Percentiles rank a stretch among this genome's conserved stretches.
phyloP scores from a whole-genome alignment of 2,113 vertebrate species.

The Lepidothrix coronata region DNA sequence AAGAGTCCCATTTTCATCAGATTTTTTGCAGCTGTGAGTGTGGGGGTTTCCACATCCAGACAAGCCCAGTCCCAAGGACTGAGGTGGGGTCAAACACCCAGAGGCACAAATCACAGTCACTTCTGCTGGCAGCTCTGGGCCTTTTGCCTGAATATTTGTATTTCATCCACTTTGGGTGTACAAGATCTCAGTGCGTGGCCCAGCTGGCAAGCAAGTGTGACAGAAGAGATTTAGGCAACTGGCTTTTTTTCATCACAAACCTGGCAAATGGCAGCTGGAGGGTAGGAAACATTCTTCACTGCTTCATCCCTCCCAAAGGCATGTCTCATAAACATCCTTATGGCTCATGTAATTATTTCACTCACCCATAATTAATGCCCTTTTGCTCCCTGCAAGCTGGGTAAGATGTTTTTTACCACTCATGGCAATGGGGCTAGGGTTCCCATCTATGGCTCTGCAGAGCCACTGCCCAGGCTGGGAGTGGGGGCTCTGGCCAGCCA shows the following conservation, averaged over 20 bases:
- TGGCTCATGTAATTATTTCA: neutral
- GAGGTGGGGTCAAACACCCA: neutral
- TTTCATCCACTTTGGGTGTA: neutral
- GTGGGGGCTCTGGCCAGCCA: neutral
- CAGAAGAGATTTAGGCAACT: neutral
- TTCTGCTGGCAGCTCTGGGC: neutral
- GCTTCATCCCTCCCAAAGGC: neutral
- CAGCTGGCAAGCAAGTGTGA: neutral
- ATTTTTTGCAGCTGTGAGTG: neutral
- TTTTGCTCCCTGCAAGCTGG: neutral
- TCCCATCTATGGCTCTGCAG: neutral
- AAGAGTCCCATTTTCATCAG: neutral
- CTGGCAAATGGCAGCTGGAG: neutral
- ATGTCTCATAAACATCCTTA: neutral
- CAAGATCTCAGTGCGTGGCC: neutral
- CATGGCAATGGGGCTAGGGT: rapidly evolving
- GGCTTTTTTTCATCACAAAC: neutral
- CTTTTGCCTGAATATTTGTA: neutral
- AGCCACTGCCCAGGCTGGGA: neutral
- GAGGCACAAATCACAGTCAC: neutral
- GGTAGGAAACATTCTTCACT: neutral
- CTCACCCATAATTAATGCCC: neutral
- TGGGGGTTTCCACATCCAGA: neutral
- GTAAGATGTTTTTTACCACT: neutral
- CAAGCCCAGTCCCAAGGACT: neutral